Evolutionary conservation across 2,888 invertebrate species (phyloP).

Genomic region (Diarsia brunnea): DNA sequence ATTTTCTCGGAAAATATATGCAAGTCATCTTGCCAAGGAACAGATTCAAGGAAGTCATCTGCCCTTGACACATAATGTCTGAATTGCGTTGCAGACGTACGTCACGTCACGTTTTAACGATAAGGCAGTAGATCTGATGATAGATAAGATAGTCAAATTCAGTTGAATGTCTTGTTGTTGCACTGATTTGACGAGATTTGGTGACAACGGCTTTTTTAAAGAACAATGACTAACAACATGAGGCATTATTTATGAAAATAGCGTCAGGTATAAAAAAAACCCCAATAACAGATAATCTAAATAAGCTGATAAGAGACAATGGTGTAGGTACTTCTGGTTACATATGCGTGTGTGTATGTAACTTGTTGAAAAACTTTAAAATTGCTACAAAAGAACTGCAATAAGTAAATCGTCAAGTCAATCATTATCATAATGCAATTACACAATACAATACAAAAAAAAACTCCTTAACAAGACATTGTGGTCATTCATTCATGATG

Average conservation of each 20-base stretch:
- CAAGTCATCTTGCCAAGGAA: constrained; percentile 31
- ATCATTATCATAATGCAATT: not conserved
- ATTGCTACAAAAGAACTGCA: too few relatives aligned
- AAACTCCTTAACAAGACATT: not conserved
- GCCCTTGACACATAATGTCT: constrained; percentile 46
- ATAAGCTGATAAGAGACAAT: not conserved
- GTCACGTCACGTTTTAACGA: constrained; percentile 11
- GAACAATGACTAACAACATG: constrained; percentile 30
- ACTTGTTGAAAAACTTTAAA: not conserved
- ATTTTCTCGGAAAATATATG: not conserved
- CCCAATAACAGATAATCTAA: not conserved
- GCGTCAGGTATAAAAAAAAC: not conserved
- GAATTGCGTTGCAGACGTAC: constrained; percentile 34
- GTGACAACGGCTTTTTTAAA: constrained; percentile 1
- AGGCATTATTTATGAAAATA: constrained; percentile 1
- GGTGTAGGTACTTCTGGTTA: not conserved
- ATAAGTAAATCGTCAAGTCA: not conserved
- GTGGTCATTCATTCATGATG: not conserved
- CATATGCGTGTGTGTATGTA: not conserved
- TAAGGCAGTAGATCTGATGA: constrained; percentile 30
- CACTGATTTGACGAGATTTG: constrained; percentile 13
- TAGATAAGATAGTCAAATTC: constrained; percentile 44
- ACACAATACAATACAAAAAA: not conserved
- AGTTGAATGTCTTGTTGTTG: constrained; percentile 29
- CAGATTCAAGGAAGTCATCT: constrained; percentile 25